Evolutionary conservation across 2,888 invertebrate genomes (phyloP), one percentile per base, ranked within the genome.

Genomic region (Onchidella celtica): DNA sequence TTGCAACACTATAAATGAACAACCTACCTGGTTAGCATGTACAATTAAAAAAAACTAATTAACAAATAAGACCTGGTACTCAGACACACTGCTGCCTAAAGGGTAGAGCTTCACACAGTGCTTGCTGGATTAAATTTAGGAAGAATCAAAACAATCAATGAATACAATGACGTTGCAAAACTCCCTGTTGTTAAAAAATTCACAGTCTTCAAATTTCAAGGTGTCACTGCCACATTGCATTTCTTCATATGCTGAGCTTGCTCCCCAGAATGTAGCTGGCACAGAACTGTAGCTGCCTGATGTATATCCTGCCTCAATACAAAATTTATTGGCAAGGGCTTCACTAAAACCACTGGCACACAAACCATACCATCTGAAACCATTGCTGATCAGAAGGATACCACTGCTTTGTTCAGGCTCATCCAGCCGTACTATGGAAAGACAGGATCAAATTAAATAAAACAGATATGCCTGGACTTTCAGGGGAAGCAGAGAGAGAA

Each of bases 191-290:
- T n/a, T n/a, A 24, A 0, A 24, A 40, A 69, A 69, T 69, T 11
- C 27, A 40, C 68, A 69, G 24, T 69, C 68, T 40, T 24, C 68
- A 69, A 69, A 69, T 29, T 38, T 69, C n/a, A n/a, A n/a, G 1
- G 24, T 14, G 27, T 40, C 27, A n/a, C 47, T 21, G 32, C 2
- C 17, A 34, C 68, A 69, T 24, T 21, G 38, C 24, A 38, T 29
- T 14, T 14, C 34, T 40, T 24, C 68, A 69, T 32, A 69, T 27
- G 32, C 68, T 69, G 40, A 38, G 2, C 2, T 2, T 4, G 32
- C 14, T 1, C 27, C 27, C 17, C 32, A 38, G 3, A 24, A 24
- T 69, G 68, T 40, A 69, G 40, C 40, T 27, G 68, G 17, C 2
- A 14, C 1, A 21, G 38, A 4, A n/a, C 36, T 66, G 27, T 40